Percentiles rank a stretch among this genome's conserved stretches.
Conservation (phyloP, 2,888 invertebrate genomes). For the Lasioglossum zephyrum region DNA sequence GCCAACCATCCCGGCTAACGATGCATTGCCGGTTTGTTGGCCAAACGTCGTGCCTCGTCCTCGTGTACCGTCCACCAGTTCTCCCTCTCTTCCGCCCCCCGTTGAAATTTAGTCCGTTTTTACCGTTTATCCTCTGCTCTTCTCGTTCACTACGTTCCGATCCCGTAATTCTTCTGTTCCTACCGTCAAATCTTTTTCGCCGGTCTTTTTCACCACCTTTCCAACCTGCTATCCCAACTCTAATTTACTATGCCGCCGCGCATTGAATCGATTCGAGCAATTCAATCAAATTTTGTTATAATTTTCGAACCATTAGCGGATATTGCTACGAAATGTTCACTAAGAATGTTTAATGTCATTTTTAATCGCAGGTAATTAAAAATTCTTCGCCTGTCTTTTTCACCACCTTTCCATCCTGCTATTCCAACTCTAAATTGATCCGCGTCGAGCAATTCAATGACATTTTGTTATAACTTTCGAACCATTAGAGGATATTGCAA, state of each 20-base stretch:
- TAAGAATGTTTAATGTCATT: too few relatives aligned
- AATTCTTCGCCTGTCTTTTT: neutral
- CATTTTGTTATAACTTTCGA: too few relatives aligned
- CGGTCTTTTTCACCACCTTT: neutral
- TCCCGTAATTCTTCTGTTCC: neutral
- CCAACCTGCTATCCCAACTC: neutral
- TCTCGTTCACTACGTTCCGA: neutral
- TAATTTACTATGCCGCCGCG: neutral
- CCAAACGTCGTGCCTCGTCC: constrained; percentile 54
- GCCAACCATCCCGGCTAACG: constrained; percentile 78
- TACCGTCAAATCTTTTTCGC: neutral
- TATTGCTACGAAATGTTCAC: too few relatives aligned
- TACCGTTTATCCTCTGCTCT: neutral
- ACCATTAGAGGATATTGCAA: too few relatives aligned
- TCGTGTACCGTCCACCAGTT: constrained; percentile 34
- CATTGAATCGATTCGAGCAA: too few relatives aligned
- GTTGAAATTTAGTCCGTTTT: constrained; percentile 47
- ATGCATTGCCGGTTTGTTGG: constrained; percentile 78
- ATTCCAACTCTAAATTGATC: neutral
- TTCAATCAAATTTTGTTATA: too few relatives aligned
- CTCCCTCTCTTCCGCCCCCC: constrained; percentile 13
- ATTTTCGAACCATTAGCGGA: too few relatives aligned
- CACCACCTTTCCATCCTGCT: neutral
- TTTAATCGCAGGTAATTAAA: too few relatives aligned
- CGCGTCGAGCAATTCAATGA: too few relatives aligned